Conservation (phyloP, 2,113 vertebrate genomes). For the Opisthocomus hoazin region DNA sequence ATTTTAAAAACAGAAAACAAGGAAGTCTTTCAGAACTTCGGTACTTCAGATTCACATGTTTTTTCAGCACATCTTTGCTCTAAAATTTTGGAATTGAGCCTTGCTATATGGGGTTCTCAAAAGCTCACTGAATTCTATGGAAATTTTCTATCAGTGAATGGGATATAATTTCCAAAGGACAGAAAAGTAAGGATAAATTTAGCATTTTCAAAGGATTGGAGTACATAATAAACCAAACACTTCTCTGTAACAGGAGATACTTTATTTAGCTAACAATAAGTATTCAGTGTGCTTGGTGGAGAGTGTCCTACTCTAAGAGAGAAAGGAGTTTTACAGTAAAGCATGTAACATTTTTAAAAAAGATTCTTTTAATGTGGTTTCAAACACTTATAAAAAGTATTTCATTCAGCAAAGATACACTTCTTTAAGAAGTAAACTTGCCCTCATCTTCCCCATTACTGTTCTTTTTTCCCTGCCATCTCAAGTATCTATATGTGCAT, state of each 20-base stretch:
- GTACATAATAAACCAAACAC: background rate
- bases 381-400: background rate
- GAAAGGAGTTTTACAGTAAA: background rate
- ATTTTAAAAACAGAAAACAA: background rate
- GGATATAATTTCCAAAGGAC: background rate
- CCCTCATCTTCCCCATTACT: background rate
- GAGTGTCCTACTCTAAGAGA: background rate
- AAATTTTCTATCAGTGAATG: background rate
- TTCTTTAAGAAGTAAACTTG: background rate
- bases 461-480: background rate
- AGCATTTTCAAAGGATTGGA: background rate
- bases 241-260: background rate
- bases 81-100: background rate
- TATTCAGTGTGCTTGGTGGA: background rate
- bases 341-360: background rate
- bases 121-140: background rate
- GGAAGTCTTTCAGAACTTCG: too few relatives aligned
- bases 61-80: background rate
- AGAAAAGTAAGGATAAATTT: background rate
- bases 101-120: background rate
- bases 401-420: background rate
- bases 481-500: background rate
- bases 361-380: background rate
- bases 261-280: background rate
- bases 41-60: background rate